Evolutionary conservation across 2,113 vertebrate genomes (phyloP).

Genomic region (Percopsis transmontana): DNA sequence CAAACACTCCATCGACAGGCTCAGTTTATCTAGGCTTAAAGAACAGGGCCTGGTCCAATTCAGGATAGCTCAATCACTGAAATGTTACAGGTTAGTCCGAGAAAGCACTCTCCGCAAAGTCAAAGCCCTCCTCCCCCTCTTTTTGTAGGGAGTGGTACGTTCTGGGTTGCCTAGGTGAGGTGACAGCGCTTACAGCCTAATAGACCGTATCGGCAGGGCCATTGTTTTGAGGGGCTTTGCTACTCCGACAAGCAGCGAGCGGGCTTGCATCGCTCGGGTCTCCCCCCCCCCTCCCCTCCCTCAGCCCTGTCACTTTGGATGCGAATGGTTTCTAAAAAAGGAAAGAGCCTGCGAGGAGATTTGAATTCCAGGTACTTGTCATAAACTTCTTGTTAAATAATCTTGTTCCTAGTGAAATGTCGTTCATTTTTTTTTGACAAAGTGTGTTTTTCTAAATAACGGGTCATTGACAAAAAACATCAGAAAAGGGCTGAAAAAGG

Average conservation of each 20-base stretch:
- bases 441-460: too few species aligned
- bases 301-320: constrained; percentile 21
- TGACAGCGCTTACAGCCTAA: constrained; percentile 54
- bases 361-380: constrained; percentile 49
- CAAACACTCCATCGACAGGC: not conserved
- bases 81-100: not conserved
- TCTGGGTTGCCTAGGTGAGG: constrained; percentile 73
- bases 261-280: constrained; percentile 21
- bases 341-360: constrained; percentile 17
- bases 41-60: not conserved
- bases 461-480: too few species aligned
- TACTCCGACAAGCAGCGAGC: constrained; percentile 24
- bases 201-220: constrained; percentile 61
- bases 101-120: not conserved
- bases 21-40: not conserved
- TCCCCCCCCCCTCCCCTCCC: not conserved
- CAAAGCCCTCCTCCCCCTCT: constrained; percentile 28
- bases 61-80: not conserved
- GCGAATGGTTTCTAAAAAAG: constrained; percentile 38
- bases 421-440: too few species aligned
- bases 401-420: too few species aligned
- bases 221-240: constrained; percentile 57
- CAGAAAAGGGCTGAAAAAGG: too few species aligned
- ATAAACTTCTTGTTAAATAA: not conserved
- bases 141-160: constrained; percentile 57